Conservation (phyloP, 2,113 vertebrate genomes). For the Rafetus swinhoei region DNA sequence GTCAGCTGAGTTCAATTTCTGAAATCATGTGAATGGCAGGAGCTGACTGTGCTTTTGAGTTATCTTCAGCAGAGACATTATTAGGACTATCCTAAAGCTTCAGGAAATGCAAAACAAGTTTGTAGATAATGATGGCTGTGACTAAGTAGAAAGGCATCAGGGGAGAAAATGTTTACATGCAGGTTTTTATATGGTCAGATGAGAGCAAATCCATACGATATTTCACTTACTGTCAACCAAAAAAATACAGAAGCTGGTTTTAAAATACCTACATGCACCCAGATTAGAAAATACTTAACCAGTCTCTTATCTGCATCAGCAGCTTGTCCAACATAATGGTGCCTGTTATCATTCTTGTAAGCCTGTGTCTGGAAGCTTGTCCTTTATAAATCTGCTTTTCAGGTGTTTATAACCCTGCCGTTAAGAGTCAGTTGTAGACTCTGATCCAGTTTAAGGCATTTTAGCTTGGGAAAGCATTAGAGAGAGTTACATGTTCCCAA, state of each 20-base stretch:
- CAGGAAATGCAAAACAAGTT: not conserved
- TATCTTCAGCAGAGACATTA: not conserved
- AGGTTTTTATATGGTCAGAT: not conserved
- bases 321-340: not conserved
- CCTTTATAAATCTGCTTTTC: conserved; percentile 39
- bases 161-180: not conserved
- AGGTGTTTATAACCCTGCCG: not conserved
- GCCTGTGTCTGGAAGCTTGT: not conserved
- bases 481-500: not conserved
- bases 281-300: not conserved
- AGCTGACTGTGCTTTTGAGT: not conserved
- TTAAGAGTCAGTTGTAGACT: not conserved
- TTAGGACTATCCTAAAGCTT: not conserved
- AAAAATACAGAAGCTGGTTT: not conserved
- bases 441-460: not conserved
- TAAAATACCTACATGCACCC: not conserved
- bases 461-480: not conserved
- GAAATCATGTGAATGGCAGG: not conserved
- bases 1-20: not conserved
- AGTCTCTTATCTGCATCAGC: not conserved
- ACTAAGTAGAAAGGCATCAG: not conserved
- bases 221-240: not conserved
- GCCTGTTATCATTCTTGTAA: not conserved
- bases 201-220: not conserved
- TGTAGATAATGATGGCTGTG: not conserved